Percentiles rank a stretch among this genome's conserved stretches.
Evolutionary conservation across 2,888 invertebrate genomes (phyloP).

Genomic region (Coleophora flavipennella): DNA sequence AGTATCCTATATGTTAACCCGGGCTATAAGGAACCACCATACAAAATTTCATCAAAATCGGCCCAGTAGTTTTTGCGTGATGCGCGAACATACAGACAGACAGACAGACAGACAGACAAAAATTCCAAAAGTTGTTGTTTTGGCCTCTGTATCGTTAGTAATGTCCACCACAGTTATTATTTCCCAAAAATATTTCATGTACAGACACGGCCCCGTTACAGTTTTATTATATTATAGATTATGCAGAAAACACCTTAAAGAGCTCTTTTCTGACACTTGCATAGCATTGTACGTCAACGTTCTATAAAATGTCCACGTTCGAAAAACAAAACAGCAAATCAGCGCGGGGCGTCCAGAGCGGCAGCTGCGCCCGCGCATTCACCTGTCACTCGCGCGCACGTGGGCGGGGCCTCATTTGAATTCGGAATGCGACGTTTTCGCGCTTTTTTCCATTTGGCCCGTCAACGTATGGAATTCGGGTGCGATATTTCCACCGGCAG

Average conservation of each 20-base stretch:
- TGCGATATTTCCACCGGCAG: constrained; percentile 66
- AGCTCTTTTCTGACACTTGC: constrained; percentile 44
- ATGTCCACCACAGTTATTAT: too few species aligned
- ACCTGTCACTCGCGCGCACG: constrained; percentile 61
- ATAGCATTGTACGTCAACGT: constrained; percentile 66
- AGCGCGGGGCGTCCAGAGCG: constrained; percentile 33
- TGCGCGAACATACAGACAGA: too few species aligned
- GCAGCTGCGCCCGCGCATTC: constrained; percentile 57
- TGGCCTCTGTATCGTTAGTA: too few species aligned
- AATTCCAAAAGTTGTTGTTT: constrained; percentile 16
- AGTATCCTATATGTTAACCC: too few species aligned
- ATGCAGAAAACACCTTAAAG: constrained; percentile 23
- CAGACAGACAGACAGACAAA: too few species aligned
- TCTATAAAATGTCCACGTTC: constrained; percentile 47
- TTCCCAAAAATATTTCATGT: too few species aligned
- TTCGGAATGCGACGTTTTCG: constrained; percentile 49
- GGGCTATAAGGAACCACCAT: too few species aligned
- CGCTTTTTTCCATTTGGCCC: constrained; percentile 56
- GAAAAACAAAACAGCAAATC: constrained; percentile 51
- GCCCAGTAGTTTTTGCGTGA: too few species aligned
- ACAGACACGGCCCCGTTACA: too few species aligned
- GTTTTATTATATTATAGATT: too few species aligned
- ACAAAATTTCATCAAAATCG: too few species aligned
- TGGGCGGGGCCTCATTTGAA: constrained; percentile 46
- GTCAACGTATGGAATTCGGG: constrained; percentile 65